Conservation (phyloP, 2,113 vertebrate genomes). For the Takifugu bimaculatus region DNA sequence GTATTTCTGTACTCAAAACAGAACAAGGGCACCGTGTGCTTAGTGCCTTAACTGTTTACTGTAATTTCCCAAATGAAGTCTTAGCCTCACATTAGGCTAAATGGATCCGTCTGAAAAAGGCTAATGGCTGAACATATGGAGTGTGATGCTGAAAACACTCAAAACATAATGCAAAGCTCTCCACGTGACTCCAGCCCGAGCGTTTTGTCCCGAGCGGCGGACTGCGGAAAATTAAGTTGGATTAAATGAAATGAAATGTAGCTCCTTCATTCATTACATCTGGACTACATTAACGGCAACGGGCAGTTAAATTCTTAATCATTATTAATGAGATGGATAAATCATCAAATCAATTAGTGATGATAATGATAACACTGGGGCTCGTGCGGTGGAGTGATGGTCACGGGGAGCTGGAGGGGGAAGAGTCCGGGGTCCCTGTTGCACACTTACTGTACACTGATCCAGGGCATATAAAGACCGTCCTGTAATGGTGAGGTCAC, state of each 20-base stretch:
- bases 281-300: slow-evolving; percentile 73
- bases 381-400: slow-evolving; percentile 34
- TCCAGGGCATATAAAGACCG: background rate
- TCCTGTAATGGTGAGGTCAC: background rate
- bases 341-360: slow-evolving; percentile 75
- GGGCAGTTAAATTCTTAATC: slow-evolving; percentile 75
- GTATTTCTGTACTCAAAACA: slow-evolving; percentile 4
- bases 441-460: background rate
- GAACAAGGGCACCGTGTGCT: background rate
- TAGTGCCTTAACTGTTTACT: too few species aligned
- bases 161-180: slow-evolving; percentile 35
- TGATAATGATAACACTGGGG: slow-evolving; percentile 67
- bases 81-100: background rate
- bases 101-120: background rate
- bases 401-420: slow-evolving; percentile 1
- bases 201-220: slow-evolving; percentile 42
- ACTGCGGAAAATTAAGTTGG: slow-evolving; percentile 59
- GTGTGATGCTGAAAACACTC: slow-evolving; percentile 24
- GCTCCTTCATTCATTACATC: slow-evolving; percentile 67
- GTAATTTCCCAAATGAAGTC: slow-evolving; percentile 20
- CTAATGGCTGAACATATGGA: too few species aligned
- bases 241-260: slow-evolving; percentile 74
- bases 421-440: background rate
- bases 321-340: slow-evolving; percentile 68
- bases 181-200: slow-evolving; percentile 31